These are phyloP conservation scores for Oryzias celebensis DNA, from an alignment of 2,113 vertebrate species.

Conservation along the genomic window DNA sequence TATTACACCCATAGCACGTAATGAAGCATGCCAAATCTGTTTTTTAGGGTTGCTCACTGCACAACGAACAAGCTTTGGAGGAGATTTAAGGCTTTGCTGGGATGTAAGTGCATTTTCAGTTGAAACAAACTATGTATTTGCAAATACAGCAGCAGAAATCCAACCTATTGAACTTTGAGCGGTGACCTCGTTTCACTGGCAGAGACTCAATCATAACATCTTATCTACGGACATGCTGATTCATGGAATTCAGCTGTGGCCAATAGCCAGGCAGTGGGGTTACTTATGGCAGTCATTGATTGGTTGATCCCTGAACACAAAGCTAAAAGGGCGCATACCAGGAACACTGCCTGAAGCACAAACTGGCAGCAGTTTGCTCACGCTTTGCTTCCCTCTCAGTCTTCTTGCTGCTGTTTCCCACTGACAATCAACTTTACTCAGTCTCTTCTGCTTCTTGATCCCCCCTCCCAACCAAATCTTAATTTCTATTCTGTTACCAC, in stretches of 20 bases:
- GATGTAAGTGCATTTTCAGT: neutral
- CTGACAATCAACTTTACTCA: constrained; percentile 48
- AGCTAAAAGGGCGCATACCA: constrained; percentile 74
- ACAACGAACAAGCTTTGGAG: constrained; percentile 1
- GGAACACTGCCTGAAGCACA: constrained; percentile 67
- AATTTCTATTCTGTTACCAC: constrained; percentile 17
- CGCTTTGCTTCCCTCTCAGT: constrained; percentile 41
- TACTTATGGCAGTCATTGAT: constrained; percentile 69
- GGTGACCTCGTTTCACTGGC: constrained; percentile 64
- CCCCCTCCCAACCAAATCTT: constrained; percentile 16
- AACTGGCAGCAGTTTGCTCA: constrained; percentile 55
- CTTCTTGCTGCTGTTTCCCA: constrained; percentile 9
- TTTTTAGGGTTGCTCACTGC: neutral
- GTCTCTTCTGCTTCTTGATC: constrained; percentile 24
- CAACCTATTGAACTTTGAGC: constrained; percentile 55
- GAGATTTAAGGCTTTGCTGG: neutral
- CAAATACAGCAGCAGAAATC: constrained; percentile 25
- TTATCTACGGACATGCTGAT: constrained; percentile 65
- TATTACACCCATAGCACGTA: constrained; percentile 20
- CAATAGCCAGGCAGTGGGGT: constrained; percentile 65
- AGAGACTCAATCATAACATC: constrained; percentile 69
- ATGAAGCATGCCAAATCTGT: constrained; percentile 14
- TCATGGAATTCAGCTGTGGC: constrained; percentile 70
- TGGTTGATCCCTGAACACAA: constrained; percentile 67
- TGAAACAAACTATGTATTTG: constrained; percentile 33